A percentile compares a stretch with the other conserved stretches of the same genome.
These are phyloP conservation scores for Albula goreensis DNA, from an alignment of 2,113 vertebrate genomes.

Conservation along the genomic window DNA sequence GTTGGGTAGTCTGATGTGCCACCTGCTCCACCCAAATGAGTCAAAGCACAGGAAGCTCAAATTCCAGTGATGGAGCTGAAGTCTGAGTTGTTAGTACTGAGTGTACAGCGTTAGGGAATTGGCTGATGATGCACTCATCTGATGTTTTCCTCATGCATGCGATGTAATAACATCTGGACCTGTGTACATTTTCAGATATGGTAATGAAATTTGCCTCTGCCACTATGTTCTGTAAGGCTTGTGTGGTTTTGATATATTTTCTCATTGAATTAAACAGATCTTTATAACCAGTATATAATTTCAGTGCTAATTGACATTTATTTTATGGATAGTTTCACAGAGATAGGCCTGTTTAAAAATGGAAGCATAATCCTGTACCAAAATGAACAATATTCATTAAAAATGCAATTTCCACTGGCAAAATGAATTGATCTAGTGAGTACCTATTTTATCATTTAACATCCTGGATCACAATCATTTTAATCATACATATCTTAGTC, in stretches of 20 bases:
- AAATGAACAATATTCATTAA: no score
- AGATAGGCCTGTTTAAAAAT: neutral
- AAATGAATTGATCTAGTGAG: no score
- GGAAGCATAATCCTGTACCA: neutral
- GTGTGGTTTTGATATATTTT: neutral
- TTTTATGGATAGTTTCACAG: neutral
- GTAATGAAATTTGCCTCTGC: neutral
- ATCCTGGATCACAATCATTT: no score
- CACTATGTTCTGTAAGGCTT: neutral
- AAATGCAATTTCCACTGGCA: no score
- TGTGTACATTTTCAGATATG: neutral
- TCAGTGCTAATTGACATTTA: neutral
- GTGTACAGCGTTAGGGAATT: neutral
- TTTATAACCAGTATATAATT: neutral
- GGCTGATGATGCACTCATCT: neutral
- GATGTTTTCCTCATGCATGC: neutral
- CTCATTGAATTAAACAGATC: neutral
- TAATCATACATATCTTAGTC: no score
- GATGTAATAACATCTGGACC: neutral
- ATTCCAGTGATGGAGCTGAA: conserved; percentile 14
- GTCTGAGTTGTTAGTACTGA: neutral
- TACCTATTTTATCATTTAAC: no score
- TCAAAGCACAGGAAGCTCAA: neutral
- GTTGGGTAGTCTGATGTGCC: conserved; percentile 12
- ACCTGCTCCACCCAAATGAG: conserved; percentile 10